These are phyloP conservation scores for Ptyas mucosa DNA, from an alignment of 2,113 vertebrate genomes.

Conservation along the genomic window DNA sequence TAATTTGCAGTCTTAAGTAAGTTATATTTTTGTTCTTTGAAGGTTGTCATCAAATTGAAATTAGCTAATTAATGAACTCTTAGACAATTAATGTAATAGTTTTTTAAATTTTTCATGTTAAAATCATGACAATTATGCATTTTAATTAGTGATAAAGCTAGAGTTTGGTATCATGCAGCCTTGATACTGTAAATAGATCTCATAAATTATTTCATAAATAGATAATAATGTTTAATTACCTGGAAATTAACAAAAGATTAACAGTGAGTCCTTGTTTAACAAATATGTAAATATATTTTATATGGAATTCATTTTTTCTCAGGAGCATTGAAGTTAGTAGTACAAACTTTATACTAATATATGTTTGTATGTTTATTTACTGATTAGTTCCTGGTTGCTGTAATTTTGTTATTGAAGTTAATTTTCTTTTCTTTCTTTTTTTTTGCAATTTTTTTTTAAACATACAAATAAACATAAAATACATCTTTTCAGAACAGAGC, in stretches of 20 bases:
- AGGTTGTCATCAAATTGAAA: slow-evolving; percentile 64
- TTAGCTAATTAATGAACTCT: slow-evolving; percentile 73
- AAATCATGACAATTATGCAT: slow-evolving; percentile 64
- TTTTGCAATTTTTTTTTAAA: no score
- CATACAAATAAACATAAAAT: no score
- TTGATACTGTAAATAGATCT: slow-evolving; percentile 64
- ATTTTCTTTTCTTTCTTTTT: background rate
- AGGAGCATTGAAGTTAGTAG: slow-evolving; percentile 13
- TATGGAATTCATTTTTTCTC: slow-evolving; percentile 38
- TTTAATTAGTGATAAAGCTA: slow-evolving; percentile 61
- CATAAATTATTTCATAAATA: slow-evolving; percentile 62
- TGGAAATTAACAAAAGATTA: slow-evolving; percentile 64
- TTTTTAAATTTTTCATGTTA: slow-evolving; percentile 70
- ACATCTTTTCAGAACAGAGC: no score
- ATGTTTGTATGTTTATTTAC: background rate
- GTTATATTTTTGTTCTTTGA: slow-evolving; percentile 38
- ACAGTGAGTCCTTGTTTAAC: slow-evolving; percentile 50
- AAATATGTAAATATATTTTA: slow-evolving; percentile 36
- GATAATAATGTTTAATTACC: slow-evolving; percentile 47
- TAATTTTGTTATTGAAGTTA: background rate
- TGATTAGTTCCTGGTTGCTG: background rate
- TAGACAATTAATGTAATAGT: slow-evolving; percentile 71
- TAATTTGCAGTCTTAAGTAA: background rate
- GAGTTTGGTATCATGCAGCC: slow-evolving; percentile 51
- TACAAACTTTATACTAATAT: slow-evolving; percentile 26